Evolutionary conservation across 1,140 invertebrate genomes (phyloP).

Genomic region (Bombyx mori): ASM3026992v2 NC_085112.1:2163001-2163500

Average conservation of each 20-base stretch:
- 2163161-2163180: slow-evolving; percentile 85
- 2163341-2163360: too few relatives aligned
- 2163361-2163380: too few relatives aligned
- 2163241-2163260: neutral
- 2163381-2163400: too few relatives aligned
- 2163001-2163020: slow-evolving; percentile 82
- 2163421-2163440: too few relatives aligned
- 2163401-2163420: too few relatives aligned
- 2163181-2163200: slow-evolving; percentile 82
- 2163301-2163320: too few relatives aligned
- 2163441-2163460: too few relatives aligned
- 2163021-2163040: slow-evolving; percentile 88
- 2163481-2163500: too few relatives aligned
- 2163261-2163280: too few relatives aligned
- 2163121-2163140: slow-evolving; percentile 86
- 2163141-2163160: slow-evolving; percentile 83
- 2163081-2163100: slow-evolving; percentile 90
- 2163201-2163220: slow-evolving; percentile 17
- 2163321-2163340: too few relatives aligned
- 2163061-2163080: slow-evolving; percentile 87
- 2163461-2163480: too few relatives aligned
- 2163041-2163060: slow-evolving; percentile 89
- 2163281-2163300: too few relatives aligned
- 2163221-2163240: neutral
- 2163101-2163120: slow-evolving; percentile 89